Evolutionary conservation across 2,113 vertebrate genomes (phyloP).

Genomic region (Herpailurus yagouaroundi): DNA sequence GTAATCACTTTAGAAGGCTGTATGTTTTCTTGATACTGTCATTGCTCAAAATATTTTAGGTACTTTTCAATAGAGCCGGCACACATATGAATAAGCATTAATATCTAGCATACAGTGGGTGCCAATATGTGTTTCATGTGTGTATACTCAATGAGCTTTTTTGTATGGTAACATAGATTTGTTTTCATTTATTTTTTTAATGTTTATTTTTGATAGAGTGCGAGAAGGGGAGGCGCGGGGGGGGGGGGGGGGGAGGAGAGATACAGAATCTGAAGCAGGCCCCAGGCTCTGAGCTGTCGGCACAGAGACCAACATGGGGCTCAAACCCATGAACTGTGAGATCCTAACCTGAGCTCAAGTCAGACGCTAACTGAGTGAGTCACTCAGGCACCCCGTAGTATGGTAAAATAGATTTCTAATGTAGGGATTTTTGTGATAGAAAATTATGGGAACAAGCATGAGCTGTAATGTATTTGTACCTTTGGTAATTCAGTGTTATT

Average conservation of each 20-base stretch:
- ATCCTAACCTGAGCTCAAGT: too few species aligned
- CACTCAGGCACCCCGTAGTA: not conserved
- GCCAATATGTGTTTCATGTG: not conserved
- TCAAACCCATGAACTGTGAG: too few species aligned
- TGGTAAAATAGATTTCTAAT: not conserved
- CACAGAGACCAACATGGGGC: too few species aligned
- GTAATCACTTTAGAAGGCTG: not conserved
- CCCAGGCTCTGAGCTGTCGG: too few species aligned
- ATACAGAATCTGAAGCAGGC: too few species aligned
- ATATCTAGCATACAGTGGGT: not conserved
- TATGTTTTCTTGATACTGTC: not conserved
- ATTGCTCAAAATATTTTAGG: constrained; percentile 37
- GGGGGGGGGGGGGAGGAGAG: rapidly evolving
- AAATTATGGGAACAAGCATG: not conserved
- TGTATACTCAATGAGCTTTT: not conserved
- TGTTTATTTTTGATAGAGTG: too few species aligned
- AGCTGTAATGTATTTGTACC: not conserved
- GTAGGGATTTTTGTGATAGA: not conserved
- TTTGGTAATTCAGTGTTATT: not conserved
- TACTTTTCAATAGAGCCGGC: not conserved
- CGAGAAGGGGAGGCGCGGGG: too few species aligned
- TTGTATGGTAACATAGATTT: not conserved
- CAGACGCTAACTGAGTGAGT: too few species aligned
- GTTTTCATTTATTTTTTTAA: too few species aligned
- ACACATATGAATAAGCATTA: constrained; percentile 16